A percentile compares a stretch with the other conserved stretches of the same genome.
Evolutionary conservation across 2,888 invertebrate genomes (phyloP).

Genomic region (Blastobasis lacticolella): DNA sequence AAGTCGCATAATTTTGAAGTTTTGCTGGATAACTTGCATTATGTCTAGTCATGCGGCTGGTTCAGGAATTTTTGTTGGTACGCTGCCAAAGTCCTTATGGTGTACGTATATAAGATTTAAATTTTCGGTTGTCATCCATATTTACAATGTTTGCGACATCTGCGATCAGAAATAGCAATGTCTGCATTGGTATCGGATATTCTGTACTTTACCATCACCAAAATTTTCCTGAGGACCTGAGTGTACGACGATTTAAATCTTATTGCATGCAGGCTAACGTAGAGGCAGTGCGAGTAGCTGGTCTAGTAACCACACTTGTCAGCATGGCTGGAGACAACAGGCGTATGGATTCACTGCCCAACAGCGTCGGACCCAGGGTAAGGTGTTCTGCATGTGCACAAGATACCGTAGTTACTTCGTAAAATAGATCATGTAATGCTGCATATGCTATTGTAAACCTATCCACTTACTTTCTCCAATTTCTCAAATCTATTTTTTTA

Average conservation of each 20-base stretch:
- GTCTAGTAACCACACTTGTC: slow-evolving; percentile 87
- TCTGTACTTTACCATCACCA: slow-evolving; percentile 19
- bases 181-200: neutral
- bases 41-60: slow-evolving; percentile 32
- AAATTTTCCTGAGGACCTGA: slow-evolving; percentile 9
- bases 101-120: slow-evolving; percentile 65
- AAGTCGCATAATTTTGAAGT: slow-evolving; percentile 38
- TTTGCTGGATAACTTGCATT: slow-evolving; percentile 33
- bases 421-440: slow-evolving; percentile 2
- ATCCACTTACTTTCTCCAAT: neutral
- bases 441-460: neutral
- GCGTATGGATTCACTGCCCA: slow-evolving; percentile 67
- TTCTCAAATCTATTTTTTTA: neutral
- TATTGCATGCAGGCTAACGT: slow-evolving; percentile 81
- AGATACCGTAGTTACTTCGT: slow-evolving; percentile 9
- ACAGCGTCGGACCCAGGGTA: slow-evolving; percentile 72
- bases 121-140: slow-evolving; percentile 43
- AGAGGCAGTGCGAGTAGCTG: slow-evolving; percentile 87
- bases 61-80: slow-evolving; percentile 44
- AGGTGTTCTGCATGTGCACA: slow-evolving; percentile 35
- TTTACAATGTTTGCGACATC: slow-evolving; percentile 2
- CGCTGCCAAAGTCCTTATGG: slow-evolving; percentile 46
- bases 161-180: too few relatives aligned
- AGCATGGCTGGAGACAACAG: slow-evolving; percentile 82
- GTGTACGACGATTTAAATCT: slow-evolving; percentile 61